Conservation (phyloP, 2,113 vertebrate species). For the Gymnarchus niloticus region DNA sequence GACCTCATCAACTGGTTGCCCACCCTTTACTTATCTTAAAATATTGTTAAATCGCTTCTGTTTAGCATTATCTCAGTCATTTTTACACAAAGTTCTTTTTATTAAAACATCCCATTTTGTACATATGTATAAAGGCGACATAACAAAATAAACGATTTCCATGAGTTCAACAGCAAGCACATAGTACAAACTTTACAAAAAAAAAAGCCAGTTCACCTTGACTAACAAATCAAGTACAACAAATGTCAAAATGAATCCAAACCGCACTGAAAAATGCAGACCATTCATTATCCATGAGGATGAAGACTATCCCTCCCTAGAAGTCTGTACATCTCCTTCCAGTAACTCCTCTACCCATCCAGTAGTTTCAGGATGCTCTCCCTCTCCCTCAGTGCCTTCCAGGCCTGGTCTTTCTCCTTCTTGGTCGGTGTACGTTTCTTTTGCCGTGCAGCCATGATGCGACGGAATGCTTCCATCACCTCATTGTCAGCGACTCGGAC, state of each 20-base stretch:
- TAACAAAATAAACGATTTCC: slow-evolving; percentile 1
- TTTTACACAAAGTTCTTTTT: slow-evolving; percentile 25
- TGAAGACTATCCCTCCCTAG: neutral
- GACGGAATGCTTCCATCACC: slow-evolving; percentile 97
- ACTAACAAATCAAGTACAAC: neutral
- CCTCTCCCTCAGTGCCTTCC: slow-evolving; percentile 92
- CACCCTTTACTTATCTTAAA: neutral
- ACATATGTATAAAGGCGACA: slow-evolving; percentile 23
- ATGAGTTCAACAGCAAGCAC: slow-evolving; percentile 12
- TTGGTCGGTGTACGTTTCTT: slow-evolving; percentile 97
- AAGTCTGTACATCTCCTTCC: neutral
- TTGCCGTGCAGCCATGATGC: slow-evolving; percentile 96
- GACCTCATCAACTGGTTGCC: too few relatives aligned
- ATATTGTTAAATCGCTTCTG: neutral
- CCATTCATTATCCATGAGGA: neutral
- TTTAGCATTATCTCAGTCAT: neutral
- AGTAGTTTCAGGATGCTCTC: slow-evolving; percentile 94
- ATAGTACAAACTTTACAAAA: neutral
- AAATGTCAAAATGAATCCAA: neutral
- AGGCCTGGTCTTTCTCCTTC: slow-evolving; percentile 96
- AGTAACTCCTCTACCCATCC: slow-evolving; percentile 64
- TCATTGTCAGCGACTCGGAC: slow-evolving; percentile 93
- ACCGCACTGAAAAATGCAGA: neutral
- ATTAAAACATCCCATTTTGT: slow-evolving; percentile 26
- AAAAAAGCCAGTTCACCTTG: neutral